Percentiles rank a stretch among this genome's conserved stretches.
Evolutionary conservation across 2,113 vertebrate genomes (phyloP).

Genomic region (Petrocephalus microphthalmus): DNA sequence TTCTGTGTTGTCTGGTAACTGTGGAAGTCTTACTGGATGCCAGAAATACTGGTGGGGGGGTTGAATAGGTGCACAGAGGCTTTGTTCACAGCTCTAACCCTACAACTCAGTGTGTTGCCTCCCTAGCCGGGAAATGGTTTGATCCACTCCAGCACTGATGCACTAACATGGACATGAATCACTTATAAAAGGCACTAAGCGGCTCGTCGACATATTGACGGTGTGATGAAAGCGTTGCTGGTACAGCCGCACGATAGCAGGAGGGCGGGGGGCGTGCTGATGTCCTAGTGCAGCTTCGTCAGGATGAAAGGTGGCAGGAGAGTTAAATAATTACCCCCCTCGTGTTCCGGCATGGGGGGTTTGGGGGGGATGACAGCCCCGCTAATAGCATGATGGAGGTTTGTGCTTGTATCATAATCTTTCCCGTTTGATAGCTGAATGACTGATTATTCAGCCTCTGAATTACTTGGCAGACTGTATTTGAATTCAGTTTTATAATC

Average conservation of each 20-base stretch:
- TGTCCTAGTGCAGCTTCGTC: neutral
- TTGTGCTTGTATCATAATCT: neutral
- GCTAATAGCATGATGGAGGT: neutral
- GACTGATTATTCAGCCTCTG: neutral
- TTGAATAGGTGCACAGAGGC: neutral
- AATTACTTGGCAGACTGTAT: neutral
- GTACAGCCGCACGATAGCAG: neutral
- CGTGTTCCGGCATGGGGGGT: neutral
- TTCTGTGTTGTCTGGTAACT: neutral
- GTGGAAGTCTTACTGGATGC: neutral
- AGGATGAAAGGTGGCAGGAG: neutral
- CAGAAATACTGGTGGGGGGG: neutral
- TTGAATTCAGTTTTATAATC: neutral
- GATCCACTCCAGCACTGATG: neutral
- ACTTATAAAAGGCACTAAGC: neutral
- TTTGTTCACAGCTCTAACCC: neutral
- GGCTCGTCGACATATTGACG: neutral
- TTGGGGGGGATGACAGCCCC: neutral
- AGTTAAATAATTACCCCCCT: slow-evolving; percentile 1
- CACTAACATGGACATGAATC: neutral
- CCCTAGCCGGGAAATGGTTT: neutral
- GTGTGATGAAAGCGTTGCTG: neutral
- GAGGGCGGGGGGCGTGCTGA: neutral
- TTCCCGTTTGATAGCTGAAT: neutral
- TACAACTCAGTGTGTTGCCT: neutral